Evolutionary conservation across 2,888 invertebrate species (phyloP).

Genomic region (Orthosia cruda): DNA sequence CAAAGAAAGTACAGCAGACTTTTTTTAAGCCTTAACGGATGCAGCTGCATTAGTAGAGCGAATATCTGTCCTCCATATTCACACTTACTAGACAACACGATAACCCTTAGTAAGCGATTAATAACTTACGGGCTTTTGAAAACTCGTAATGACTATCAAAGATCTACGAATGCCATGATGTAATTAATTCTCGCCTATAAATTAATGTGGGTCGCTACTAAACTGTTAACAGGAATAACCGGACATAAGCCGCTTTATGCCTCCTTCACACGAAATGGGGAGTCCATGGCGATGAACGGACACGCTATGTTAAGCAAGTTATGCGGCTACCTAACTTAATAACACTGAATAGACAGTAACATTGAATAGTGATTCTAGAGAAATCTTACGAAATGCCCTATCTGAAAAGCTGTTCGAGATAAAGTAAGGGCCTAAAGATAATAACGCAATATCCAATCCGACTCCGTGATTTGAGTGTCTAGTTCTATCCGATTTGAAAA

Average conservation of each 20-base stretch:
- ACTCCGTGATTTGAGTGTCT: too few relatives aligned
- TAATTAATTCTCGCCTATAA: slow-evolving; percentile 12
- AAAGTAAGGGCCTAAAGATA: too few relatives aligned
- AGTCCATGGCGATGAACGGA: not conserved
- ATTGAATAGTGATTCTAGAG: too few relatives aligned
- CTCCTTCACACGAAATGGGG: not conserved
- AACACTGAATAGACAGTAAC: too few relatives aligned
- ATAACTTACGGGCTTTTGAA: not conserved
- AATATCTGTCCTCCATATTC: too few relatives aligned
- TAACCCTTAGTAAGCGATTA: too few relatives aligned
- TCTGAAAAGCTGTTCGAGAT: too few relatives aligned
- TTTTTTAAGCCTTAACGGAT: not conserved
- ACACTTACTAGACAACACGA: too few relatives aligned
- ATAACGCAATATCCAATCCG: too few relatives aligned
- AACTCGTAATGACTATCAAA: not conserved
- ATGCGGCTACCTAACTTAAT: not conserved
- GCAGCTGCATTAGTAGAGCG: not conserved
- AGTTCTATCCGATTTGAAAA: too few relatives aligned
- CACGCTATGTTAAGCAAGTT: not conserved
- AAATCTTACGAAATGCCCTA: too few relatives aligned
- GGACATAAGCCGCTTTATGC: not conserved
- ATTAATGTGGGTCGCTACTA: slow-evolving; percentile 6
- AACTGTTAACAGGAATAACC: slow-evolving; percentile 13
- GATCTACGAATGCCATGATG: not conserved
- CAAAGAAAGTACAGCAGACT: too few relatives aligned